Conservation (phyloP, 2,113 vertebrate genomes). For the Hydropotes inermis region DNA sequence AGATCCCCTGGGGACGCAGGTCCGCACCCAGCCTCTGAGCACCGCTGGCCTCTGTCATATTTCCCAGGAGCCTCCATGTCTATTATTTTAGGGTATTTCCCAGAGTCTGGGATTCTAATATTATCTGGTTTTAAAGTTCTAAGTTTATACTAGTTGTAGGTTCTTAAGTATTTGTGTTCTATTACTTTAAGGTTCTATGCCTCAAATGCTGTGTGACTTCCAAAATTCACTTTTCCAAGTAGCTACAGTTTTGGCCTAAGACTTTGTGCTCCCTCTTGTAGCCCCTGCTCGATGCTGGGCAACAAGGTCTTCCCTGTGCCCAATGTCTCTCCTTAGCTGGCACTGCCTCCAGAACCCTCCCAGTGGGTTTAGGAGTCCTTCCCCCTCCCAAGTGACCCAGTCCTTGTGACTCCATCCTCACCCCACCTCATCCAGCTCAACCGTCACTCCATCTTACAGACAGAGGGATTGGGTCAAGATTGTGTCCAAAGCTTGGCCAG, state of each 20-base stretch:
- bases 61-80: background rate
- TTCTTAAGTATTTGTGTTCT: background rate
- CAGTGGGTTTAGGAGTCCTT: background rate
- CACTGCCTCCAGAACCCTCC: background rate
- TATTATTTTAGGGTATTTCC: background rate
- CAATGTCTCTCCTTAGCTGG: background rate
- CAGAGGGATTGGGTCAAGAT: background rate
- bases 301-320: background rate
- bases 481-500: background rate
- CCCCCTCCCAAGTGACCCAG: background rate
- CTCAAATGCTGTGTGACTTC: background rate
- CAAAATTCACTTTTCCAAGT: background rate
- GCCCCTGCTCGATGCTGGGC: background rate
- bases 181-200: background rate
- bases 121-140: background rate
- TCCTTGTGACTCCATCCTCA: background rate
- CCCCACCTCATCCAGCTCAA: background rate
- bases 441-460: background rate
- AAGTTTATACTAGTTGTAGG: background rate
- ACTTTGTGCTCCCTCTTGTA: background rate
- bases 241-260: background rate
- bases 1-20: background rate
- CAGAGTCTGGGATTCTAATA: background rate
- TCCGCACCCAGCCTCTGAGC: background rate
- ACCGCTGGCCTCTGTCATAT: background rate